phyloP scores from a whole-genome alignment of 2,797 vertebrate genomes.

The Diceros bicornis region DNA sequence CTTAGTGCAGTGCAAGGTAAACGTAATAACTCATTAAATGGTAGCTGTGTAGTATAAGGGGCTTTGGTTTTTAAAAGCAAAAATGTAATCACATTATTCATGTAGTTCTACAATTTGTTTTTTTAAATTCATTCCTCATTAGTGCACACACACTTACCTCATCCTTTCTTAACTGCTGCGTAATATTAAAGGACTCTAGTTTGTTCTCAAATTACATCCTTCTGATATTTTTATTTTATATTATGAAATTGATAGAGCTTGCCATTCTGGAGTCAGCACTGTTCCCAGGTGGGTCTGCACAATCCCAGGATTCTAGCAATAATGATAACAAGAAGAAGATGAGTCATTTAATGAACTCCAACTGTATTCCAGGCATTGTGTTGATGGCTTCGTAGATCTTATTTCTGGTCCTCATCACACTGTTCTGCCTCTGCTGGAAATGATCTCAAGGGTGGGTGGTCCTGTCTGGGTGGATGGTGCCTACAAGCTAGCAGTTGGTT shows the following conservation, averaged over 20 bases:
- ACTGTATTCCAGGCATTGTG: rapidly evolving
- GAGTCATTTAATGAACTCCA: background rate
- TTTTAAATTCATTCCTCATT: background rate
- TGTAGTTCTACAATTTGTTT: background rate
- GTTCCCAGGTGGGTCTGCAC: background rate
- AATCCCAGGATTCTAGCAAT: background rate
- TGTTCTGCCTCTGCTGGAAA: background rate
- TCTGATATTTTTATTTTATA: background rate
- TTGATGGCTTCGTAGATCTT: background rate
- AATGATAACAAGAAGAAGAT: background rate
- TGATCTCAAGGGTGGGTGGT: background rate
- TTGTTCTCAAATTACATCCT: background rate
- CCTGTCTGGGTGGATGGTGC: background rate
- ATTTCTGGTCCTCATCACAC: background rate
- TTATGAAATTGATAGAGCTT: background rate
- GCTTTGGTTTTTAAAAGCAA: background rate
- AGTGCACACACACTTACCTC: background rate
- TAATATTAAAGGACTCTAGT: background rate
- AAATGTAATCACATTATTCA: background rate
- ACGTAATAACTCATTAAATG: background rate
- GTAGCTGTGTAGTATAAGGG: background rate
- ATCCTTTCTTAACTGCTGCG: background rate
- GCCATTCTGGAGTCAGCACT: background rate
- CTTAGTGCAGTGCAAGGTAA: background rate
- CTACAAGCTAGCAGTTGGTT: background rate